Evolutionary conservation across 2,797 vertebrate genomes (phyloP).

Genomic region (Rachycentron canadum): DNA sequence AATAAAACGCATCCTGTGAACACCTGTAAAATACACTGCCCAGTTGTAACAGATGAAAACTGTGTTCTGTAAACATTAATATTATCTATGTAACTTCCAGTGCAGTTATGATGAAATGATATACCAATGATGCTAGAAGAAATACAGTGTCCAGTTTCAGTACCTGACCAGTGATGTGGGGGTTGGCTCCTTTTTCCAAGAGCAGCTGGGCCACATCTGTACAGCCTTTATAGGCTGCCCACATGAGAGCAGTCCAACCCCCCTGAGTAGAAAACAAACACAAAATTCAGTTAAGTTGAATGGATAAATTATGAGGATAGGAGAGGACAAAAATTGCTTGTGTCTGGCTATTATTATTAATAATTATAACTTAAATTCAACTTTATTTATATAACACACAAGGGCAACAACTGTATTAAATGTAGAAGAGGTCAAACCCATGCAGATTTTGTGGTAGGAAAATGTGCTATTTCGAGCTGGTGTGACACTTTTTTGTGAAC

Average conservation of each 20-base stretch:
- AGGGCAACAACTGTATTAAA: background rate
- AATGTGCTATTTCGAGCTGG: constrained; percentile 72
- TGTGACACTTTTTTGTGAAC: constrained; percentile 69
- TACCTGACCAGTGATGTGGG: constrained; percentile 98
- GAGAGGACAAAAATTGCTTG: background rate
- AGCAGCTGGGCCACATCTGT: constrained; percentile 91
- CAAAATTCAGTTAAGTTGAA: background rate
- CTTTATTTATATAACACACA: too few relatives aligned
- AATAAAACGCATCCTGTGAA: background rate
- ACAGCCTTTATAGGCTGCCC: constrained; percentile 96
- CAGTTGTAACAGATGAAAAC: background rate
- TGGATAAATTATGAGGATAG: background rate
- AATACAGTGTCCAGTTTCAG: constrained; percentile 11
- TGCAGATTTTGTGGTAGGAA: constrained; percentile 60
- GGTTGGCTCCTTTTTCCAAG: constrained; percentile 93
- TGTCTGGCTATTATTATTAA: background rate
- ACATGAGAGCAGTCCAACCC: constrained; percentile 98
- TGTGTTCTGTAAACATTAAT: background rate
- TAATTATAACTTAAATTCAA: too few relatives aligned
- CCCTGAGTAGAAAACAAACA: constrained; percentile 83
- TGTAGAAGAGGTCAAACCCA: constrained; percentile 15
- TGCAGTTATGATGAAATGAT: background rate
- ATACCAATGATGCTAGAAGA: background rate
- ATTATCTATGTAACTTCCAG: background rate
- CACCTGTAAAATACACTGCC: background rate